These are phyloP conservation scores for Microtus obscurus DNA, from an alignment of 2,797 vertebrate genomes.

Conservation along the genomic window DNA sequence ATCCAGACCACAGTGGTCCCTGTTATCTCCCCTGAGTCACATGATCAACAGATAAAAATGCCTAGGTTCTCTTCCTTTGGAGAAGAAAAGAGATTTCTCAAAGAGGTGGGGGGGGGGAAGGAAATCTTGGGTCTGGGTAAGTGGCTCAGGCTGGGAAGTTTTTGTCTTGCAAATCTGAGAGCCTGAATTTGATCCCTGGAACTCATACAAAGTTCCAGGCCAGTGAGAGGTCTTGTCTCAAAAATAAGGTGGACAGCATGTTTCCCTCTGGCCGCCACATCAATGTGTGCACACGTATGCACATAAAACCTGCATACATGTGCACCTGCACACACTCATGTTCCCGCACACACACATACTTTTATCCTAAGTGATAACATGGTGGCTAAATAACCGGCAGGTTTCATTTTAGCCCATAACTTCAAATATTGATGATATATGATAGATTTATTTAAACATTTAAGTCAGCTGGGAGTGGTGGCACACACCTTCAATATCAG, in stretches of 20 bases:
- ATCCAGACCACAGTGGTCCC: background rate
- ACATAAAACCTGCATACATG: background rate
- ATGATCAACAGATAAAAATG: background rate
- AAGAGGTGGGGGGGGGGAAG: background rate
- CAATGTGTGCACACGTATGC: background rate
- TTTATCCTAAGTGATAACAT: slow-evolving; percentile 48
- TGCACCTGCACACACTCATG: background rate
- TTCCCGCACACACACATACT: background rate
- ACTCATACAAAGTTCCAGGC: background rate
- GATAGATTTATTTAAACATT: slow-evolving; percentile 40
- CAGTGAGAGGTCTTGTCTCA: background rate
- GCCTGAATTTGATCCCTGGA: too few relatives aligned
- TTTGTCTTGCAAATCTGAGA: background rate
- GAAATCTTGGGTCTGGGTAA: background rate
- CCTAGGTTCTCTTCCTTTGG: slow-evolving; percentile 20
- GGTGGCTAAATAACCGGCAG: background rate
- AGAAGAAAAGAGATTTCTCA: slow-evolving; percentile 6
- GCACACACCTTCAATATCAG: background rate
- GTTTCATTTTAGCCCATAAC: slow-evolving; percentile 31
- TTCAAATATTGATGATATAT: slow-evolving; percentile 35
- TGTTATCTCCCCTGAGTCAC: background rate
- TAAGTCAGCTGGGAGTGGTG: background rate
- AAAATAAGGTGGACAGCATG: background rate
- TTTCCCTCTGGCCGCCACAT: background rate
- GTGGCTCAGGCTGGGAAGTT: background rate